These are phyloP conservation scores for Drosophila nr. perissopoda DNA, from an alignment of 2,888 invertebrate genomes.

Conservation along the genomic window DNA sequence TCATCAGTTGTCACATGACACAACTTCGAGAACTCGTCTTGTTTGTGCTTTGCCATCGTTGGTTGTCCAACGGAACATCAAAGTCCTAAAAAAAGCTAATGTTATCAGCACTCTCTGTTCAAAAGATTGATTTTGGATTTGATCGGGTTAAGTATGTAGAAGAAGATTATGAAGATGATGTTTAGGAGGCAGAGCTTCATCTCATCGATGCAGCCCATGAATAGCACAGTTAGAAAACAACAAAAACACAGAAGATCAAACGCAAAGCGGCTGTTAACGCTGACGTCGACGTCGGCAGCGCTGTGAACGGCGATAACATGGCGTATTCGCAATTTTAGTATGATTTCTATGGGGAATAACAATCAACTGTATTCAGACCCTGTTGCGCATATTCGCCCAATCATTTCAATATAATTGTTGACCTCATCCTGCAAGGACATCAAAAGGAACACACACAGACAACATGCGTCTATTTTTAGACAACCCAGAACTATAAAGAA, in stretches of 20 bases:
- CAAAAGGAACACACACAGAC: not conserved
- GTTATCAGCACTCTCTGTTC: not conserved
- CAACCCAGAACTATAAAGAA: not conserved
- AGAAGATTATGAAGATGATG: not conserved
- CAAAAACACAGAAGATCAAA: not conserved
- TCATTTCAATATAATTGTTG: not conserved
- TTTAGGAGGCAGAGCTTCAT: not conserved
- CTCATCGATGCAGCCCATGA: not conserved
- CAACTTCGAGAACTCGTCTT: not conserved
- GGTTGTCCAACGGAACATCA: too few relatives aligned
- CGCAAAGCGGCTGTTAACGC: not conserved
- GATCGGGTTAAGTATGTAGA: not conserved
- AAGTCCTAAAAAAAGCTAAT: not conserved
- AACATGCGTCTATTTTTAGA: not conserved
- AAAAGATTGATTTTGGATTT: not conserved
- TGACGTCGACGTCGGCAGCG: slow-evolving; percentile 1
- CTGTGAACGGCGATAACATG: slow-evolving; percentile 20
- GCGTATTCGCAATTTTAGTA: slow-evolving; percentile 57
- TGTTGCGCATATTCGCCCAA: not conserved
- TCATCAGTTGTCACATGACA: not conserved
- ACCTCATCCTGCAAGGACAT: not conserved
- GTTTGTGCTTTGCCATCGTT: not conserved
- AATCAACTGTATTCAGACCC: not conserved
- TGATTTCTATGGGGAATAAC: slow-evolving; percentile 24
- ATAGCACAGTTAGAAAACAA: not conserved